phyloP scores from a whole-genome alignment of 2,113 vertebrate species.

The Ceyx cyanopectus region DNA sequence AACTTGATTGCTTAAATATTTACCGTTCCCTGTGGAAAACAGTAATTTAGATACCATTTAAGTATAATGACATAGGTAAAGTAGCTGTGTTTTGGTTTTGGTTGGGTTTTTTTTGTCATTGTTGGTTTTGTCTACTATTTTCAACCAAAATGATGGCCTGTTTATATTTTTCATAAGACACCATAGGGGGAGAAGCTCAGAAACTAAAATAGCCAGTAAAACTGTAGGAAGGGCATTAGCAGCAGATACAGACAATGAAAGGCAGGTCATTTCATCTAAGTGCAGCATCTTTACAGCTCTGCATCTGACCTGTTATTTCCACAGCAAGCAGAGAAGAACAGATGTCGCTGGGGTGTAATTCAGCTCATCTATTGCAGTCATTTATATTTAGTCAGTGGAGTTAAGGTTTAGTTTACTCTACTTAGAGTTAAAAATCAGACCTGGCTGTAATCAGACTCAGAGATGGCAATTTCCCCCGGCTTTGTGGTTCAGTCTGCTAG shows the following conservation, averaged over 20 bases:
- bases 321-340: neutral
- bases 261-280: neutral
- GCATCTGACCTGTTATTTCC: neutral
- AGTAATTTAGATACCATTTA: slow-evolving; percentile 2
- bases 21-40: neutral
- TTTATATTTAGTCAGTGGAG: neutral
- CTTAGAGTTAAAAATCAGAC: neutral
- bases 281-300: neutral
- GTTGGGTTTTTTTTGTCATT: no score
- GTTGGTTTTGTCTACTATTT: neutral
- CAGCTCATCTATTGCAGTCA: neutral
- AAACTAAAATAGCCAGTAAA: neutral
- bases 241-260: neutral
- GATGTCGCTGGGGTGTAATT: neutral
- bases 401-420: neutral
- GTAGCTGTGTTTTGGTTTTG: neutral
- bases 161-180: neutral
- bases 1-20: neutral
- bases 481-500: neutral
- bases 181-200: neutral
- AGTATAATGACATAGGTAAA: neutral
- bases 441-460: neutral
- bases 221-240: neutral
- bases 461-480: neutral
- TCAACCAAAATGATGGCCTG: neutral